Evolutionary conservation across 2,888 invertebrate genomes (phyloP), one percentile per base, ranked within the genome.

Genomic region (Molorchus minor): DNA sequence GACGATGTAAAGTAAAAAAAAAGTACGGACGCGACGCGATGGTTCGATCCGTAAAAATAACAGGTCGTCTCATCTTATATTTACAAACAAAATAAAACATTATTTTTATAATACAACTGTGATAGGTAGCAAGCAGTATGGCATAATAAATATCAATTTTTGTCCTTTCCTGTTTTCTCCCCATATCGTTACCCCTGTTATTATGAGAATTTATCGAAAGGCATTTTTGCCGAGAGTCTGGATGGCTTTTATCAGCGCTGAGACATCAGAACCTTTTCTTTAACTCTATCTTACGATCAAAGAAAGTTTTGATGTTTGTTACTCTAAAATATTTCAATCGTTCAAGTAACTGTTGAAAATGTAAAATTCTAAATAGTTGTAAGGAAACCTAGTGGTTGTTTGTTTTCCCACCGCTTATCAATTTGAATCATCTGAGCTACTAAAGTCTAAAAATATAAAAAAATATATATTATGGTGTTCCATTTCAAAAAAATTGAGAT

Each of bases 111-210:
- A 33, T n/a, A 7, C n/a, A 33, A n/a, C 25, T 12, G 33, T n/a
- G 5, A 33, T 33, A n/a, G n/a, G n/a, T n/a, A n/a, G n/a, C 8
- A 25, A n/a, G 52, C 36, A 36, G 30, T 29, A 19, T n/a, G 29
- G 10, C 29, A 38, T 29, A 35, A 52, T 52, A 52, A 52, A 52
- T 52, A 52, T 52, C 52, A 17, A 41, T n/a, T n/a, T n/a, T n/a
- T 19, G 52, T 41, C 21, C 40, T 30, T 21, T 52, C n/a, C 33
- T 10, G 20, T 15, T 38, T 21, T 49, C 35, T 49, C 36, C 29
- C 41, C 19, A 17, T 52, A 29, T 25, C 15, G 29, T 16, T 52
- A 30, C 13, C 19, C 41, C 5, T n/a, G 5, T 7, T 33, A 7
- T 7, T 33, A 41, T 33, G 30, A 17, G 52, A 16, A 52, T 52